Conservation (phyloP, 2,888 invertebrate species). For the Leptinotarsa peninsularis region DNA sequence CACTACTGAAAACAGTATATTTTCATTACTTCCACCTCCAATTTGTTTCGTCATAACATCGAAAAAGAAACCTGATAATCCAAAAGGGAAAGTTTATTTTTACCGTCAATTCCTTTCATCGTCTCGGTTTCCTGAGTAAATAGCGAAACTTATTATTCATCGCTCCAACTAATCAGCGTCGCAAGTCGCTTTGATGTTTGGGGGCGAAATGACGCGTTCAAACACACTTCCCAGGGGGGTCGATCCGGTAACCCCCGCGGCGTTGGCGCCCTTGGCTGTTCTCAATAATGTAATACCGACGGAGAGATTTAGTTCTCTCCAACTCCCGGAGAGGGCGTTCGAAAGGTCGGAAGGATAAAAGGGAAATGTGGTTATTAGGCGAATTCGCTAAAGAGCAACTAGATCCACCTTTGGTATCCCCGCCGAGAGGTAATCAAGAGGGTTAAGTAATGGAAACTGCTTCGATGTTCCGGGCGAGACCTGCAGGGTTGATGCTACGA, state of each 20-base stretch:
- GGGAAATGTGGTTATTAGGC: conserved; percentile 17
- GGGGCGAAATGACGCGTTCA: conserved; percentile 11
- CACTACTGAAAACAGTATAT: too few relatives aligned
- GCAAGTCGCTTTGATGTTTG: not conserved
- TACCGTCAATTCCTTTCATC: too few relatives aligned
- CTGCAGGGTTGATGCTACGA: not conserved
- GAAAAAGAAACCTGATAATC: too few relatives aligned
- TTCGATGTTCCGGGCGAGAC: not conserved
- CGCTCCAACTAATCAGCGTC: not conserved
- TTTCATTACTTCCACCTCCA: too few relatives aligned
- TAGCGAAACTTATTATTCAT: too few relatives aligned
- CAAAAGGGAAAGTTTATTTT: too few relatives aligned
- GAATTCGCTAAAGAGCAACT: conserved; percentile 13
- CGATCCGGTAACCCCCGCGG: not conserved
- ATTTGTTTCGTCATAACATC: too few relatives aligned
- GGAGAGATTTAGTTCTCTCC: conserved; percentile 7
- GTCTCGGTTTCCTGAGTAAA: too few relatives aligned
- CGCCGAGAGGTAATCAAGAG: conserved; percentile 12
- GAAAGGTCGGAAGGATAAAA: conserved; percentile 14
- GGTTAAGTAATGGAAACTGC: conserved; percentile 9
- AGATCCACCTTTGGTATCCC: conserved; percentile 7
- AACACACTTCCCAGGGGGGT: conserved; percentile 1
- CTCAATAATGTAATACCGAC: conserved; percentile 16
- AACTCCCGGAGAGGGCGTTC: not conserved
- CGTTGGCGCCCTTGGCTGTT: conserved; percentile 6